A percentile compares a stretch with the other conserved stretches of the same genome.
These are phyloP conservation scores for Nephila pilipes DNA, from an alignment of 1,140 invertebrate species.

Conservation along the genomic window DNA sequence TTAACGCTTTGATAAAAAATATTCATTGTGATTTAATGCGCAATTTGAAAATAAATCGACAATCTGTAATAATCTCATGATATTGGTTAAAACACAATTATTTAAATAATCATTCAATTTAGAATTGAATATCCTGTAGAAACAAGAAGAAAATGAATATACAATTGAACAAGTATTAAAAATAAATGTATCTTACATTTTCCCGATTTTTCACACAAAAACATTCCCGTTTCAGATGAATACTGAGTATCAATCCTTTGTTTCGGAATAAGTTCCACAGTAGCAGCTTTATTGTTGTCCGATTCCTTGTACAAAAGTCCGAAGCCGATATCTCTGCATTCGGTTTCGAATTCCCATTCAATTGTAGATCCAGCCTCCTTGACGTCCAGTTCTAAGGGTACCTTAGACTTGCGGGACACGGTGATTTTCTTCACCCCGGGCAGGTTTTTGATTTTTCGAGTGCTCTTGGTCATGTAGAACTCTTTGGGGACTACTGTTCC, in stretches of 20 bases:
- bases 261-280: slow-evolving; percentile 86
- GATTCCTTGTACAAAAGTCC: slow-evolving; percentile 85
- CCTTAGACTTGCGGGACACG: slow-evolving; percentile 40
- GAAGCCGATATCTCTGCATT: slow-evolving; percentile 94
- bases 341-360: slow-evolving; percentile 94
- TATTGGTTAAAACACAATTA: too few relatives aligned
- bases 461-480: slow-evolving; percentile 84
- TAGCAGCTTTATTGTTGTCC: slow-evolving; percentile 84
- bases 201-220: slow-evolving; percentile 87
- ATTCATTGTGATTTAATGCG: too few relatives aligned
- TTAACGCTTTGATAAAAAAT: too few relatives aligned
- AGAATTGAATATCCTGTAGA: too few relatives aligned
- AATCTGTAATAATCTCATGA: too few relatives aligned
- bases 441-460: not conserved
- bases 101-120: too few relatives aligned
- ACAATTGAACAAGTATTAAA: too few relatives aligned
- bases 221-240: slow-evolving; percentile 88
- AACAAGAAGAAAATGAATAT: too few relatives aligned
- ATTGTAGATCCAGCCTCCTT: slow-evolving; percentile 84
- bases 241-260: slow-evolving; percentile 88
- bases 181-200: slow-evolving; percentile 86
- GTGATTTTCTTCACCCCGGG: slow-evolving; percentile 4
- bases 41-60: too few relatives aligned
- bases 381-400: slow-evolving; percentile 84
- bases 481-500: slow-evolving; percentile 90